Conservation (phyloP, 2,113 vertebrate species). For the Benitochromis conjunctus region DNA sequence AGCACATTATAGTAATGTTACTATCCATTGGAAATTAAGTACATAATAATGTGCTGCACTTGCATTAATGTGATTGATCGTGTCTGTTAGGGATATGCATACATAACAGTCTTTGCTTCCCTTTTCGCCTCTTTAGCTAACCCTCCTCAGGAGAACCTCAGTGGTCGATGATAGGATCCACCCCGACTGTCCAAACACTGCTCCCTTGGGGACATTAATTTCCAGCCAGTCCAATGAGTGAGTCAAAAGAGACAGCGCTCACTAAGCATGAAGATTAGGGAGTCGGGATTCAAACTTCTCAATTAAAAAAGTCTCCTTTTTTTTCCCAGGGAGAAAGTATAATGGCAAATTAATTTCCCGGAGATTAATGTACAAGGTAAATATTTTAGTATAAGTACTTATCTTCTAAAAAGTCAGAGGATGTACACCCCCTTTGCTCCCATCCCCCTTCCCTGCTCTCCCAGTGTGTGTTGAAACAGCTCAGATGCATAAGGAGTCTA, state of each 20-base stretch:
- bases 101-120: neutral
- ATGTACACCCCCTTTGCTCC: slow-evolving; percentile 4
- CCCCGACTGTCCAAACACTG: slow-evolving; percentile 38
- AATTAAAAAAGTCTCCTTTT: neutral
- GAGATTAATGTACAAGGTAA: slow-evolving; percentile 60
- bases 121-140: neutral
- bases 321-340: slow-evolving; percentile 11
- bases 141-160: slow-evolving; percentile 15
- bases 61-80: slow-evolving; percentile 53
- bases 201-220: slow-evolving; percentile 53
- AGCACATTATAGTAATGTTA: slow-evolving; percentile 26
- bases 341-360: slow-evolving; percentile 60
- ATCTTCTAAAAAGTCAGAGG: slow-evolving; percentile 50
- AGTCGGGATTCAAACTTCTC: slow-evolving; percentile 16
- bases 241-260: slow-evolving; percentile 15
- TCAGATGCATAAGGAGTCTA: slow-evolving; percentile 66
- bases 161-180: slow-evolving; percentile 50
- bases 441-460: neutral
- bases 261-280: slow-evolving; percentile 45
- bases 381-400: slow-evolving; percentile 58
- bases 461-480: slow-evolving; percentile 32
- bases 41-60: slow-evolving; percentile 41
- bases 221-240: slow-evolving; percentile 29
- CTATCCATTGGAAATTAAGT: slow-evolving; percentile 40
- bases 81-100: slow-evolving; percentile 33